Evolutionary conservation across 2,888 invertebrate species (phyloP).

Genomic region (Leptinotarsa peninsularis): DNA sequence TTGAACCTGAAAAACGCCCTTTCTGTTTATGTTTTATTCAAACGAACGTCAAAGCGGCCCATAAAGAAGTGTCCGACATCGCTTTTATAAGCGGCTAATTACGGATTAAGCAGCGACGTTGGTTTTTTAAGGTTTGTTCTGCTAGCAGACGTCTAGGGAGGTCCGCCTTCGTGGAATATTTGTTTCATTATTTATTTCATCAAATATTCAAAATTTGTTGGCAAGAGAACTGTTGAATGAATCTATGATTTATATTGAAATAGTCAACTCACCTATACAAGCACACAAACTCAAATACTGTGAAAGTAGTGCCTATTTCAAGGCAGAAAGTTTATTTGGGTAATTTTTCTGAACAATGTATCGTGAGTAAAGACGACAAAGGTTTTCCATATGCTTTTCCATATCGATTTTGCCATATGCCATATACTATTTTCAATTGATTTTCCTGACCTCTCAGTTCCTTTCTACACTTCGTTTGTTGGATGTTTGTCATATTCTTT

Average conservation of each 20-base stretch:
- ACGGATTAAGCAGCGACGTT: slow-evolving; percentile 8
- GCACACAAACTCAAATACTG: too few species aligned
- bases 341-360: too few species aligned
- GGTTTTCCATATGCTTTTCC: too few species aligned
- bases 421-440: neutral
- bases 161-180: neutral
- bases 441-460: neutral
- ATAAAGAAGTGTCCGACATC: slow-evolving; percentile 45
- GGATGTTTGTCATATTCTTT: too few species aligned
- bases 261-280: too few species aligned
- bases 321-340: too few species aligned
- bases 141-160: neutral
- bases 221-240: too few species aligned
- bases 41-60: slow-evolving; percentile 38
- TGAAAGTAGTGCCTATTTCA: too few species aligned
- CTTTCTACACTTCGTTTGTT: neutral
- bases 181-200: neutral
- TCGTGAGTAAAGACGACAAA: too few species aligned
- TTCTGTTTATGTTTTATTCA: slow-evolving; percentile 48
- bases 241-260: too few species aligned
- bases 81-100: slow-evolving; percentile 46
- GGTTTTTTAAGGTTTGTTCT: slow-evolving; percentile 8
- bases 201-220: neutral
- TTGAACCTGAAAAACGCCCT: slow-evolving; percentile 47
- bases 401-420: too few species aligned